A percentile compares a stretch with the other conserved stretches of the same genome.
Conservation (phyloP, 2,113 vertebrate genomes). For the Formicarius rufipectus region DNA sequence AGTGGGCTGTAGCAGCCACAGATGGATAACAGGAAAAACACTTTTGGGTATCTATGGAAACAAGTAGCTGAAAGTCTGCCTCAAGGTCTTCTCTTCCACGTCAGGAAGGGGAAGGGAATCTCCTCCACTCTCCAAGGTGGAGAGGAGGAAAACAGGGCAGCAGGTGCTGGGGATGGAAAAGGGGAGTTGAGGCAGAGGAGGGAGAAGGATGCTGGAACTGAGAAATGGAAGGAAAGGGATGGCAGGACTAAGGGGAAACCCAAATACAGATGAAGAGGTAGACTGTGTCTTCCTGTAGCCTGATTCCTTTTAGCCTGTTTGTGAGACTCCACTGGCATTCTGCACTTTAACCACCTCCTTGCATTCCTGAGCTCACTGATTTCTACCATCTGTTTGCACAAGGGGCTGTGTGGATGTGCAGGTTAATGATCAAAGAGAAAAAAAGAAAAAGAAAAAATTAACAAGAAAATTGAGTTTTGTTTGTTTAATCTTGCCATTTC, state of each 20-base stretch:
- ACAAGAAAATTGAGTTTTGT: neutral
- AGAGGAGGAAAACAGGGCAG: neutral
- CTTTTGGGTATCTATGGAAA: slow-evolving; percentile 38
- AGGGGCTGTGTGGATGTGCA: neutral
- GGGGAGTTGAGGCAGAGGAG: neutral
- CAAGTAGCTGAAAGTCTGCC: neutral
- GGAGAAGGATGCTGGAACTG: neutral
- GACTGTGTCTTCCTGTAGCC: neutral
- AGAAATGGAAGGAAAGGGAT: neutral
- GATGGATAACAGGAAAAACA: neutral
- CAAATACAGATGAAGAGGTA: neutral
- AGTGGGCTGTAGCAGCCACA: slow-evolving; percentile 13
- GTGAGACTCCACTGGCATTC: neutral
- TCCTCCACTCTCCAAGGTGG: neutral
- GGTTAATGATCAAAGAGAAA: neutral
- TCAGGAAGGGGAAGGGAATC: neutral
- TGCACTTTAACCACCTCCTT: neutral
- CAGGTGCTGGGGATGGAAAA: neutral
- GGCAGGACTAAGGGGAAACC: neutral
- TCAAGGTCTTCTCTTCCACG: neutral
- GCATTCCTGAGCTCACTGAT: neutral
- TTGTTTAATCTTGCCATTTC: neutral
- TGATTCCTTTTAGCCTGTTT: neutral
- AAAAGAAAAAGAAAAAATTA: neutral
- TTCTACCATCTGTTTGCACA: neutral